Percentiles rank a stretch among this genome's conserved stretches.
Conservation (phyloP, 1,140 invertebrate genomes). For the Teleogryllus occipitalis region DNA sequence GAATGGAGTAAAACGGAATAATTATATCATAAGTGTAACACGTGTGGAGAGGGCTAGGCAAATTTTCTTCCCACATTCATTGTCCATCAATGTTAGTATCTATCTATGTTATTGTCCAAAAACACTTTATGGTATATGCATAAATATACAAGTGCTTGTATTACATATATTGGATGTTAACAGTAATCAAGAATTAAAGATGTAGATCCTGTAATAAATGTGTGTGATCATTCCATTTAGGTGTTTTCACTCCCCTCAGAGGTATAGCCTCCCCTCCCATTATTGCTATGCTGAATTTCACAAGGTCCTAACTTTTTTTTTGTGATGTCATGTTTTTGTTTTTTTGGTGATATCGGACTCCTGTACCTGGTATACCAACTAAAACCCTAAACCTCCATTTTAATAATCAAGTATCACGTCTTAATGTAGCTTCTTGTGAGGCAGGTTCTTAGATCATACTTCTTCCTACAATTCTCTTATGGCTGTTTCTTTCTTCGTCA, state of each 20-base stretch:
- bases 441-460: too few relatives aligned
- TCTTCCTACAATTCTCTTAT: too few relatives aligned
- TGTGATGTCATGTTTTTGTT: too few relatives aligned
- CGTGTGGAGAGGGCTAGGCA: background rate
- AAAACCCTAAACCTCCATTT: too few relatives aligned
- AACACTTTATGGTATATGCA: background rate
- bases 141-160: conserved; percentile 5
- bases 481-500: too few relatives aligned
- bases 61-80: conserved; percentile 1
- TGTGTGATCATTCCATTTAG: background rate
- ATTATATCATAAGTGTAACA: background rate
- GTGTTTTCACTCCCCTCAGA: background rate
- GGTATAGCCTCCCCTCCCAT: too few relatives aligned
- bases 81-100: background rate
- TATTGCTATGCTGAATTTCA: too few relatives aligned
- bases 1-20: background rate
- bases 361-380: too few relatives aligned
- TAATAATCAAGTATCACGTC: too few relatives aligned
- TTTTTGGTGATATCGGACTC: too few relatives aligned
- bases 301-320: too few relatives aligned
- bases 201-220: conserved; percentile 5
- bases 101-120: background rate
- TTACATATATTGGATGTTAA: background rate
- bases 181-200: conserved; percentile 2
- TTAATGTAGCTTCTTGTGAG: too few relatives aligned